These are phyloP conservation scores for Drosophila multiciliata DNA, from an alignment of 2,888 invertebrate species.

Conservation along the genomic window DNA sequence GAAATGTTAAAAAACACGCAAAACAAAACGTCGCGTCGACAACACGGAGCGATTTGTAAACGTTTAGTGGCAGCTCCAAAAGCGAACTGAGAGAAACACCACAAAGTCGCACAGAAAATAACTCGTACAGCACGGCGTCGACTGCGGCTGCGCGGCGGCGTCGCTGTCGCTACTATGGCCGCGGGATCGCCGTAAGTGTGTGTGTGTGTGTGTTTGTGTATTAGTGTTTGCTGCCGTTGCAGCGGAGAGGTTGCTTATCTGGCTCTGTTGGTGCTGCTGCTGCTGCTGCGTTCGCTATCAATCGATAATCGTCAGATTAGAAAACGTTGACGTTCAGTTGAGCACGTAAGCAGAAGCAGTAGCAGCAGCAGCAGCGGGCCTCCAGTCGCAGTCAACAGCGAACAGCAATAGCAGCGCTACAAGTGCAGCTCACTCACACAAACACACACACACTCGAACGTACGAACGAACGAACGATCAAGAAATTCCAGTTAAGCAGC, in stretches of 20 bases:
- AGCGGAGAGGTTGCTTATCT: slow-evolving; percentile 54
- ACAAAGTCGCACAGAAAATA: slow-evolving; percentile 68
- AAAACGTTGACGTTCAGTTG: slow-evolving; percentile 75
- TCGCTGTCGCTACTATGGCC: slow-evolving; percentile 41
- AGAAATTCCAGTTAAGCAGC: slow-evolving; percentile 75
- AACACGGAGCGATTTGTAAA: slow-evolving; percentile 62
- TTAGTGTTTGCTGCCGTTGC: slow-evolving; percentile 41
- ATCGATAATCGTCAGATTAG: slow-evolving; percentile 79
- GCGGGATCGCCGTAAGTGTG: slow-evolving; percentile 43
- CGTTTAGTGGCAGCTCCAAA: slow-evolving; percentile 69
- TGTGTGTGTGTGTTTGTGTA: slow-evolving; percentile 15
- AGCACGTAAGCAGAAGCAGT: slow-evolving; percentile 65
- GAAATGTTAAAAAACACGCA: slow-evolving; percentile 45
- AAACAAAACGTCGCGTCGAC: slow-evolving; percentile 31
- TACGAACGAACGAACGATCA: slow-evolving; percentile 61
- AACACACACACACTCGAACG: slow-evolving; percentile 34
- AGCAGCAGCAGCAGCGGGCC: slow-evolving; percentile 22
- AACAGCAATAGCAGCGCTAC: slow-evolving; percentile 71
- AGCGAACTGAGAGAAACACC: slow-evolving; percentile 70
- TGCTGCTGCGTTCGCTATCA: slow-evolving; percentile 60
- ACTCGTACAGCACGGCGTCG: slow-evolving; percentile 55
- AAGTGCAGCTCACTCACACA: slow-evolving; percentile 63
- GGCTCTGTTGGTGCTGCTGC: slow-evolving; percentile 36
- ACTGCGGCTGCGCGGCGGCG: slow-evolving; percentile 61
- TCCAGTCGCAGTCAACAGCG: slow-evolving; percentile 45